Evolutionary conservation across 2,797 vertebrate genomes (phyloP), one percentile per base, ranked within the genome.

Genomic region (Rhinella marina): DNA sequence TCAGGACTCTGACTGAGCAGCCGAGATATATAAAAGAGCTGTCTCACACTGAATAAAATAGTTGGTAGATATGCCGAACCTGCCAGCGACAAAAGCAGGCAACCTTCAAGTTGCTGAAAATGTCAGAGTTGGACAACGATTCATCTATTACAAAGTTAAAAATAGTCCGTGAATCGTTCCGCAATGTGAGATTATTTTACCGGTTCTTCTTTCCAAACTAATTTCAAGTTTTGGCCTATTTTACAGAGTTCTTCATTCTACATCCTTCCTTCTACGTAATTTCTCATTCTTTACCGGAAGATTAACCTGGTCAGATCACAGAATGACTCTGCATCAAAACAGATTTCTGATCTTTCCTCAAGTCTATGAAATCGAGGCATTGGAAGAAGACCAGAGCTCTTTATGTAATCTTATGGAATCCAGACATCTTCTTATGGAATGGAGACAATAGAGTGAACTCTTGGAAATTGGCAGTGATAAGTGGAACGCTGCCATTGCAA

Each of bases 1-100:
- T 92, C 41, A 92, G 90, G 82, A 59, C 92, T 93, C 93, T 94
- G 95, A 95, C 93, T 95, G 93, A 93, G 94, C 92, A 91, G 90
- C 92, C 88, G 90, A 32, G 88, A 90, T 92, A 92, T 32, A 90
- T 90, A 94, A 92, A 91, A 93, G 94, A 94, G 92, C 93, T 90
- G 90, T 89, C 72, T 86, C 88, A 90, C 54, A 80, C 90, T 79
- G 93, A 92, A 90, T 91, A 94, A 94, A 95, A 94, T 84, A 92
- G 90, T 90, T 84, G 85, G 89, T 84, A 90, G 79, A 81, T 81
- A 32, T 81, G 54, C 79, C 21, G 23, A 81, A 81, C 27, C 79
- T 59, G 79, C 2, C 59, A 81, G 79, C 23, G 32, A 81, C 56
- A 81, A 81, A 81, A 81, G 54, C 25, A 81, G 59, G 32, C 57